phyloP scores from a whole-genome alignment of 2,888 invertebrate genomes.

The Ceriagrion tenellum region DNA sequence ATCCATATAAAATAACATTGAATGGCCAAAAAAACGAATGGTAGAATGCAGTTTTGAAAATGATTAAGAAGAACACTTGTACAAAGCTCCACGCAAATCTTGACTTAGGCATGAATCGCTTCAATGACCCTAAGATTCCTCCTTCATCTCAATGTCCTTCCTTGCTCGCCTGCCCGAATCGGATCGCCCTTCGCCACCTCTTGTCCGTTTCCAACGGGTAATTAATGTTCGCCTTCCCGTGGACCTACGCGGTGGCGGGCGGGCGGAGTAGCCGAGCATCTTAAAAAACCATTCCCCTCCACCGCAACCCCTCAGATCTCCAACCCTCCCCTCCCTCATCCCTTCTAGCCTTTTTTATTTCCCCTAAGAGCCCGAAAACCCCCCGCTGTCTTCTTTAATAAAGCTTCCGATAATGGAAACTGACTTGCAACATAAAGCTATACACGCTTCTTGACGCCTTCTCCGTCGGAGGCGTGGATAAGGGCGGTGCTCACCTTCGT shows the following conservation, averaged over 20 bases:
- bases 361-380: not conserved
- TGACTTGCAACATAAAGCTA: constrained; percentile 62
- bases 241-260: not conserved
- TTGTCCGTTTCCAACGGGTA: not conserved
- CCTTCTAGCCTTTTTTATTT: not conserved
- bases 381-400: constrained; percentile 59
- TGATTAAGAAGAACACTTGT: too few relatives aligned
- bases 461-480: not conserved
- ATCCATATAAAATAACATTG: too few relatives aligned
- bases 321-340: not conserved
- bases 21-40: too few relatives aligned
- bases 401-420: constrained; percentile 60
- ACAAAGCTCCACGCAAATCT: too few relatives aligned
- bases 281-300: not conserved
- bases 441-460: constrained; percentile 39
- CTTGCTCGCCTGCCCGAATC: too few relatives aligned
- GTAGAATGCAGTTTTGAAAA: too few relatives aligned
- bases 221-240: constrained; percentile 26
- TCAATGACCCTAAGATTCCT: too few relatives aligned
- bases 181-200: too few relatives aligned
- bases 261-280: too few relatives aligned
- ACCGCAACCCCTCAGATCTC: not conserved
- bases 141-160: too few relatives aligned
- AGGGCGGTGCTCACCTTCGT: not conserved
- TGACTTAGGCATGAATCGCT: too few relatives aligned